Evolutionary conservation across 2,797 vertebrate species (phyloP).

Genomic region (Amazona ochrocephala): DNA sequence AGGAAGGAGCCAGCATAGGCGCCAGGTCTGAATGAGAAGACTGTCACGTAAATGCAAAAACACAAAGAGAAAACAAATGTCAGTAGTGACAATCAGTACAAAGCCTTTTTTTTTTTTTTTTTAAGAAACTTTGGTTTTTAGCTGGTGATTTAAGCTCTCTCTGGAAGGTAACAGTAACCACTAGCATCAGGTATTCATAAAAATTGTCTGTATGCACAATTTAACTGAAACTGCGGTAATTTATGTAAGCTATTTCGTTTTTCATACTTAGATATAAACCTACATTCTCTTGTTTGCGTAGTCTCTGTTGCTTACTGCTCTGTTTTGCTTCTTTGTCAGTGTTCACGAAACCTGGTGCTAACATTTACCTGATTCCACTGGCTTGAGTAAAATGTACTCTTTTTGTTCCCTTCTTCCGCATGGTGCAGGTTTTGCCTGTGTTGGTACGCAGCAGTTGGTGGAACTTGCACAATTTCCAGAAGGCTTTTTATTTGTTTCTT

Average conservation of each 20-base stretch:
- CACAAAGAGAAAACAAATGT: neutral
- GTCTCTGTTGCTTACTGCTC: neutral
- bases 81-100: neutral
- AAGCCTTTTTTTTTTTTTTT: neutral
- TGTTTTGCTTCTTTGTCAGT: neutral
- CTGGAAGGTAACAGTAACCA: neutral
- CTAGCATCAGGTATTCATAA: neutral
- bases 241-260: neutral
- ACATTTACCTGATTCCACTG: neutral
- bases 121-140: neutral
- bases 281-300: neutral
- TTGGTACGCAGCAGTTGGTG: neutral
- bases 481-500: neutral
- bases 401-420: rapidly evolving
- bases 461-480: neutral
- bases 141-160: neutral
- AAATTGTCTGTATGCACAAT: rapidly evolving
- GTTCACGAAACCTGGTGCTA: neutral
- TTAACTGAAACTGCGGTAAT: neutral
- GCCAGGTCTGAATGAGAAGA: neutral
- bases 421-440: neutral
- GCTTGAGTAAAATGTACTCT: neutral
- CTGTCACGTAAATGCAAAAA: neutral
- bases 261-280: neutral
- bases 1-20: neutral